phyloP scores from a whole-genome alignment of 2,888 invertebrate species.

The Polymixis lichenea region DNA sequence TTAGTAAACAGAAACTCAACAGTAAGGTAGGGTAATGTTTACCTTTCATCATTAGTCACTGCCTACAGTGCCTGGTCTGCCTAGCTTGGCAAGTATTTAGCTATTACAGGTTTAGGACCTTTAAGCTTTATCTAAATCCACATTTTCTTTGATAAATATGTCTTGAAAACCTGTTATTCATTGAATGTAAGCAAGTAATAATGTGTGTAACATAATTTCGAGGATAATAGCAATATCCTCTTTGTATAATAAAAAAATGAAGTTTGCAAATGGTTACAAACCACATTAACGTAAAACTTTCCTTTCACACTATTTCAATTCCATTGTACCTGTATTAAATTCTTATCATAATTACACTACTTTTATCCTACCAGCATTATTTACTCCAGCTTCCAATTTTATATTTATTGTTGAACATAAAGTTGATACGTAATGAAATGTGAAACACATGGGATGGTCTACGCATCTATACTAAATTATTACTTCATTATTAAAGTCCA shows the following conservation, averaged over 20 bases:
- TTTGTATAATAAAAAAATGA: no score
- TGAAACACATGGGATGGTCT: not conserved
- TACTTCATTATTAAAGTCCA: conserved; percentile 19
- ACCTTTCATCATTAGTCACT: conserved; percentile 31
- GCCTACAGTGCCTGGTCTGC: not conserved
- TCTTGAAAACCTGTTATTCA: not conserved
- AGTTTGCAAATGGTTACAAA: not conserved
- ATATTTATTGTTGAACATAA: conserved; percentile 4
- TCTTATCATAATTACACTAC: not conserved
- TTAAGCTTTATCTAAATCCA: not conserved
- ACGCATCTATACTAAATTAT: not conserved
- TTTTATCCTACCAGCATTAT: not conserved
- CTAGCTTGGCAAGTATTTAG: not conserved
- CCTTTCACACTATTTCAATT: not conserved
- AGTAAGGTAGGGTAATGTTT: conserved; percentile 31
- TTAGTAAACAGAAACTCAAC: conserved; percentile 43
- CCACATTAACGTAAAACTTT: not conserved
- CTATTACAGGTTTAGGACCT: not conserved
- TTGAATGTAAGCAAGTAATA: not conserved
- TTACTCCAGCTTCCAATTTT: not conserved
- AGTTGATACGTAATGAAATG: not conserved
- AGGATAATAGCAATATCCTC: not conserved
- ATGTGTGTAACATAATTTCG: not conserved
- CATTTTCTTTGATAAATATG: not conserved
- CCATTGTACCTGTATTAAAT: no score